phyloP scores from a whole-genome alignment of 2,113 vertebrate species.

The Ceyx melanurus region DNA sequence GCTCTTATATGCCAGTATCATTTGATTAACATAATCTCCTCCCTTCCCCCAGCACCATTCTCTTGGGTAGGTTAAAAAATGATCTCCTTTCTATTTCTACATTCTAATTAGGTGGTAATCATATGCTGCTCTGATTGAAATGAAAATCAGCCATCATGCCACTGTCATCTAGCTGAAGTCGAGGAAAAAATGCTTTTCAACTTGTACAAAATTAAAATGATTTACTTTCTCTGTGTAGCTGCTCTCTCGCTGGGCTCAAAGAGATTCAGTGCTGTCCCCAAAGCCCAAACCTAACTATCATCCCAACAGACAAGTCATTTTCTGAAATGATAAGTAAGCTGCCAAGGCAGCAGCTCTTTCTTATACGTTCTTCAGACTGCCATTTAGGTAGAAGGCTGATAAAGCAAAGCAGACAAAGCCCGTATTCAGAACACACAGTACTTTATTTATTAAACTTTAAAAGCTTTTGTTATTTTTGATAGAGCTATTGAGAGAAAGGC shows the following conservation, averaged over 20 bases:
- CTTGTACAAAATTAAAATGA: constrained; percentile 71
- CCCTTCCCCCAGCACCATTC: constrained; percentile 41
- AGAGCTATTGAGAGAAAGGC: background rate
- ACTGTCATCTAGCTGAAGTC: constrained; percentile 62
- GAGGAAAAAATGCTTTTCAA: constrained; percentile 44
- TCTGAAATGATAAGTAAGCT: constrained; percentile 71
- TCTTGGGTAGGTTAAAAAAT: constrained; percentile 51
- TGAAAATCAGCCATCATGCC: constrained; percentile 63
- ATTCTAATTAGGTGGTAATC: constrained; percentile 62
- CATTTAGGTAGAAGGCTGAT: constrained; percentile 40
- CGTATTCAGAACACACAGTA: constrained; percentile 11
- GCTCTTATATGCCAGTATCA: constrained; percentile 23
- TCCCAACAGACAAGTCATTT: constrained; percentile 76
- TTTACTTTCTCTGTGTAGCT: constrained; percentile 51
- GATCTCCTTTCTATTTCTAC: constrained; percentile 51
- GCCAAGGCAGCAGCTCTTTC: constrained; percentile 58
- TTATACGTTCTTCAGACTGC: constrained; percentile 45
- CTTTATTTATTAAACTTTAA: constrained; percentile 22
- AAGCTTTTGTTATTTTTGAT: constrained; percentile 17
- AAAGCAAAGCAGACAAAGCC: constrained; percentile 63
- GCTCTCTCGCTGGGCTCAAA: constrained; percentile 55
- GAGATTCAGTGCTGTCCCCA: constrained; percentile 49
- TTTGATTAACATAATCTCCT: constrained; percentile 52
- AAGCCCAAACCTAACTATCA: constrained; percentile 62
- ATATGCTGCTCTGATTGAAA: constrained; percentile 65